Conservation (phyloP, 2,797 vertebrate species). For the Australoheros facetus region DNA sequence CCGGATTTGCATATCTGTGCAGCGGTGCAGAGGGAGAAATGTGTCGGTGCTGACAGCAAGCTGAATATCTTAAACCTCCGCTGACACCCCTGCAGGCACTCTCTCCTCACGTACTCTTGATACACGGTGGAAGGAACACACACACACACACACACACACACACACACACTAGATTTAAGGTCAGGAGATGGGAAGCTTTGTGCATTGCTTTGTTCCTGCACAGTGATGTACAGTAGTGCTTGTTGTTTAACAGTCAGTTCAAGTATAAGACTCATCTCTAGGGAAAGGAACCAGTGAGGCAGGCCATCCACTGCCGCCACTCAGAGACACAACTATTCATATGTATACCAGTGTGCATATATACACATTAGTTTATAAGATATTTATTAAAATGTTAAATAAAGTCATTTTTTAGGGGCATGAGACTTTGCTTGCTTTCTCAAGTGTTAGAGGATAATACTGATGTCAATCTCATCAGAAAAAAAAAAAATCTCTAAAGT, state of each 20-base stretch:
- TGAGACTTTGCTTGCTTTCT: not conserved
- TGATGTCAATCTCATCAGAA: not conserved
- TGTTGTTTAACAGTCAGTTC: constrained; percentile 80
- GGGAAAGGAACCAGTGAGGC: constrained; percentile 61
- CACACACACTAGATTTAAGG: constrained; percentile 60
- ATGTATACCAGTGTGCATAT: not conserved
- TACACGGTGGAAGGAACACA: constrained; percentile 48
- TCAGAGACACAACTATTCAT: constrained; percentile 57
- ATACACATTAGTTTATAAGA: too few relatives aligned
- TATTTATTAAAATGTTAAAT: too few relatives aligned
- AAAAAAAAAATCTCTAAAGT: not conserved
- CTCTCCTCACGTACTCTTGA: constrained; percentile 57
- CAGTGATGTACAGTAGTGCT: constrained; percentile 72
- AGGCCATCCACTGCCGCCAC: constrained; percentile 63
- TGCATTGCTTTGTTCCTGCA: constrained; percentile 72
- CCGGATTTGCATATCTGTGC: constrained; percentile 85
- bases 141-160: constrained; percentile 18
- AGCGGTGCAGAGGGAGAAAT: constrained; percentile 84
- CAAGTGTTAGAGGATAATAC: not conserved
- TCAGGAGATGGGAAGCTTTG: constrained; percentile 73
- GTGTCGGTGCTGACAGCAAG: constrained; percentile 84
- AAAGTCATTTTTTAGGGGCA: not conserved
- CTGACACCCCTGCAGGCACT: constrained; percentile 79
- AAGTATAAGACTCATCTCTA: constrained; percentile 66
- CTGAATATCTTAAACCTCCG: constrained; percentile 82